Evolutionary conservation across 1,140 invertebrate genomes (phyloP), one percentile per base, ranked within the genome.

Genomic region (Drosophila repletoides): DNA sequence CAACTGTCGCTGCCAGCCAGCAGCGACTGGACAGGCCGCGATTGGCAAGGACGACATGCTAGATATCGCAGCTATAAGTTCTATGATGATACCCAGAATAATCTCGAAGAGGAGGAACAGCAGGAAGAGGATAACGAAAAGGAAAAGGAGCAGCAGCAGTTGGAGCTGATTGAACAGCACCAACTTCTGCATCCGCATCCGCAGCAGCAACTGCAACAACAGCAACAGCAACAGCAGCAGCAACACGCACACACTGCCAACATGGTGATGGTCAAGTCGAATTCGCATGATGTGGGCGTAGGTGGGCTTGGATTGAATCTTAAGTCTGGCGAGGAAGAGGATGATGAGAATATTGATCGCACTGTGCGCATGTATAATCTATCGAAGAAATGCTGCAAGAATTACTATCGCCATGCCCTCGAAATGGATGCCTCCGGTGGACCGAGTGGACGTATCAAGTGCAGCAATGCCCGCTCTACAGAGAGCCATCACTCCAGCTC

Each of bases 321-420:
- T 0, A 79, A 72, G 29, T 63, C 71, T 7, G 52, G 64, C 28
- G 81, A 76, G 48, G 73, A 83, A 36, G 83, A 88, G 58, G 83
- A 87, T 2, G 76, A 88, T 6, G 81, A 89, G 63, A 87, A 73
- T 66, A 87, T 89, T 24, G 88, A 89, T 56, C 88, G 77, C 12
- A 86, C 88, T 14, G 76, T 89, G 19, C 79, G 81, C 55, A 87
- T 89, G 88, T 89, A 87, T 63, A 89, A 89, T 49, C 46, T 89
- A 7, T 88, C 88, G 4, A 89, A 89, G 55, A 89, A 89, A 21
- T 89, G 88, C 53, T 83, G 88, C 72, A 89, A 89, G 69, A 88
- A 89, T 14, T 89, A 89, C 53, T 86, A 89, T 56, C 70, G 83
- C 0, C 88, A 89, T 31, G 81, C 81, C 9, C 5, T 86, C 24